A percentile compares a stretch with the other conserved stretches of the same genome.
phyloP scores from a whole-genome alignment of 2,113 vertebrate genomes.

The Platichthys flesus region DNA sequence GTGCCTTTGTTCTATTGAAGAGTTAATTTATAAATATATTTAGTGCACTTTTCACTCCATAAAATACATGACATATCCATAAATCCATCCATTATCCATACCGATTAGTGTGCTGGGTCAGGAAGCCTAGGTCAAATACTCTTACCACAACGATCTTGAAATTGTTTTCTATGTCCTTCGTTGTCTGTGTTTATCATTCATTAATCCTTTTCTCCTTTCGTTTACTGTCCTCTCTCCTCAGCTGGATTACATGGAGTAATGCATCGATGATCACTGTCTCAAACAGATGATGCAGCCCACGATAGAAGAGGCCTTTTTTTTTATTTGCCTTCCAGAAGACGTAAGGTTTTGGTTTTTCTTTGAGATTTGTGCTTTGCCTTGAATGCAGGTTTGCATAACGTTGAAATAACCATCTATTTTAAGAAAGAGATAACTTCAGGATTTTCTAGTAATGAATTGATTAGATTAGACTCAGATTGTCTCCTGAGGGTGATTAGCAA shows the following conservation, averaged over 20 bases:
- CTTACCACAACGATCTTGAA: slow-evolving; percentile 1
- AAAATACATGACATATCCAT: neutral
- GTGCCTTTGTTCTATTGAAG: no score
- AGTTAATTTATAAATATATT: no score
- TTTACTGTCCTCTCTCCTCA: neutral
- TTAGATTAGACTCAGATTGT: neutral
- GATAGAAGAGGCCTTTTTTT: neutral
- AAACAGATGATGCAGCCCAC: neutral
- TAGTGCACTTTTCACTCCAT: no score
- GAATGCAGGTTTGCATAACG: neutral
- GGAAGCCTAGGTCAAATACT: neutral
- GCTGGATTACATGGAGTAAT: neutral
- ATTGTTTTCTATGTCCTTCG: neutral
- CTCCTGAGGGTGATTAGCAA: neutral
- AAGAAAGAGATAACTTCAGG: neutral
- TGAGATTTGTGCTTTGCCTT: neutral
- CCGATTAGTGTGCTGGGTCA: neutral
- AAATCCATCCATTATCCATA: neutral
- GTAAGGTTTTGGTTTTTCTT: neutral
- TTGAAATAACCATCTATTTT: neutral
- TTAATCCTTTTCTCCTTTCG: neutral
- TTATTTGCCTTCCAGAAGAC: neutral
- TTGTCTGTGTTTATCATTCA: slow-evolving; percentile 16
- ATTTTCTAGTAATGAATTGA: neutral
- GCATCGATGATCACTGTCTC: no score